A percentile compares a stretch with the other conserved stretches of the same genome.
Conservation (phyloP, 2,113 vertebrate genomes). For the Silurus glanis region DNA sequence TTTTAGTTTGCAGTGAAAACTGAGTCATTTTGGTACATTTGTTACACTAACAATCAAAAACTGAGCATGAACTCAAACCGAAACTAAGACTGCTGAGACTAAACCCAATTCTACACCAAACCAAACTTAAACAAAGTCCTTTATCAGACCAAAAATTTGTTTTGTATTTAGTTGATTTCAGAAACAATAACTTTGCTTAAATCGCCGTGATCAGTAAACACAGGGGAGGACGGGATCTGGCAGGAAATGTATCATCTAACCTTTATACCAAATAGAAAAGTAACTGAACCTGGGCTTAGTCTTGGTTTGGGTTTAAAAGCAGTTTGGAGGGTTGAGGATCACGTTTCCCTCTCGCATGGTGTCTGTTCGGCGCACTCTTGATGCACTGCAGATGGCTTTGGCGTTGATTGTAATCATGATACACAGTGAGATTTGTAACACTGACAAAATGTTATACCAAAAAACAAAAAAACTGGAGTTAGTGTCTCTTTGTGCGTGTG, state of each 20-base stretch:
- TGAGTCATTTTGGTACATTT: not conserved
- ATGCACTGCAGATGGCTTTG: not conserved
- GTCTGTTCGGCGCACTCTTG: not conserved
- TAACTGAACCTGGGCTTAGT: not conserved
- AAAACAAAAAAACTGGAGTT: not conserved
- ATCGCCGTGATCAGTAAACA: not conserved
- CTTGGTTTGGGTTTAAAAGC: not conserved
- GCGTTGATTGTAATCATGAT: not conserved
- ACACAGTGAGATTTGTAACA: not conserved
- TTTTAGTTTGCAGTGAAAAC: not conserved
- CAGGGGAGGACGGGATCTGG: not conserved
- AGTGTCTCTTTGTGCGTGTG: not conserved
- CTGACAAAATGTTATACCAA: slow-evolving; percentile 18
- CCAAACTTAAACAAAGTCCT: not conserved
- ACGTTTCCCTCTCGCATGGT: not conserved
- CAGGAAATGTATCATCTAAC: not conserved
- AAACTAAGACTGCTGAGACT: not conserved
- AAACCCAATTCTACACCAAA: not conserved
- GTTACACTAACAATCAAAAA: not conserved
- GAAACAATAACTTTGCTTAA: too few species aligned
- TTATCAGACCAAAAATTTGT: not conserved
- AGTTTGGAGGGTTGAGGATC: not conserved
- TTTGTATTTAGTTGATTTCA: not conserved
- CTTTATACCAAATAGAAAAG: not conserved
- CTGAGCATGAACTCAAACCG: not conserved